Percentiles rank a stretch among this genome's conserved stretches.
Evolutionary conservation across 2,113 vertebrate species (phyloP).

Genomic region (Microtus montanus): DNA sequence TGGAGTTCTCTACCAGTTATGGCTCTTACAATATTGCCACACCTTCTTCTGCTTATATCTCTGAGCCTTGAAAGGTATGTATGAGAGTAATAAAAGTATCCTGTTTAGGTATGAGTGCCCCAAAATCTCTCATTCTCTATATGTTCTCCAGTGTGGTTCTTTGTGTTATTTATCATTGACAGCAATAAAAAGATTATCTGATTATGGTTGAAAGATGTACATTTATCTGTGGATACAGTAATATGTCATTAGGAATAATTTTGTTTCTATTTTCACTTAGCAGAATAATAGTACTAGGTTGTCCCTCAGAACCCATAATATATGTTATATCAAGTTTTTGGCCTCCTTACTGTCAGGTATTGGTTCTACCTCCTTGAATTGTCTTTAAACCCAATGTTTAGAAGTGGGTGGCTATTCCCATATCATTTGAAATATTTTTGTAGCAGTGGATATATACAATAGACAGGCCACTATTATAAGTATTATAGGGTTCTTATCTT

Average conservation of each 20-base stretch:
- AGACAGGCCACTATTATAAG: too few species aligned
- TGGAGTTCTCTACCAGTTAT: background rate
- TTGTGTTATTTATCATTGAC: background rate
- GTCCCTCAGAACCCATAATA: background rate
- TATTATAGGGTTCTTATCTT: background rate
- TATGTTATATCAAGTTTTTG: background rate
- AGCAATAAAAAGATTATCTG: background rate
- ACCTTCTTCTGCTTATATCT: background rate
- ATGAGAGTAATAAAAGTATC: background rate
- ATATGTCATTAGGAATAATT: background rate
- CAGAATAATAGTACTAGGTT: background rate
- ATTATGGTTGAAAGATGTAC: background rate
- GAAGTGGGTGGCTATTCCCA: background rate
- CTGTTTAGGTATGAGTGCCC: background rate
- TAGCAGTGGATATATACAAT: too few species aligned
- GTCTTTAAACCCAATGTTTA: too few species aligned
- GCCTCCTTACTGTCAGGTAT: too few species aligned
- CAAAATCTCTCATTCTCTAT: background rate
- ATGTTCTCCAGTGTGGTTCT: background rate
- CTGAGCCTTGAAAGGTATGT: background rate
- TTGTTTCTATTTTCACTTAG: background rate
- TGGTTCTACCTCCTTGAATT: too few species aligned
- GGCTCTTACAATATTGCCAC: background rate
- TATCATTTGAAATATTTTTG: background rate
- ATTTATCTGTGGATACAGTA: background rate